phyloP scores from a whole-genome alignment of 2,888 invertebrate species.

The Xestobium rufovillosum region DNA sequence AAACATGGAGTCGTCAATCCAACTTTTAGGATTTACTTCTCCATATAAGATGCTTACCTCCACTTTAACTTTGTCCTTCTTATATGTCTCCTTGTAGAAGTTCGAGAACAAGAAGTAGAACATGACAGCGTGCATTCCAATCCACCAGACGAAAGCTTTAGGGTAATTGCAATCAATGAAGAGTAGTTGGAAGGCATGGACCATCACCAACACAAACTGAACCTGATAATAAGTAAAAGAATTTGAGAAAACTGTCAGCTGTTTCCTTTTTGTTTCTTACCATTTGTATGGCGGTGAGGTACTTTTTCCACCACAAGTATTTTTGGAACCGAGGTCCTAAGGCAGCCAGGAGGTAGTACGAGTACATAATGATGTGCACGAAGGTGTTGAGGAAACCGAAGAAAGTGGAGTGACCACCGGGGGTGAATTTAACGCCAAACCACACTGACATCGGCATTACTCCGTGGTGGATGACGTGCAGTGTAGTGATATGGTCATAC shows the following conservation, averaged over 20 bases:
- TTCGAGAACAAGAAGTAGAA: slow-evolving; percentile 89
- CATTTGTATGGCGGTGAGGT: slow-evolving; percentile 92
- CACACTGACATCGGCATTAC: slow-evolving; percentile 92
- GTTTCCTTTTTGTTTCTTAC: no score
- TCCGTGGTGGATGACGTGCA: slow-evolving; percentile 93
- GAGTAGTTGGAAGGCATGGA: slow-evolving; percentile 83
- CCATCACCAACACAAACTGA: slow-evolving; percentile 81
- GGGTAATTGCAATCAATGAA: slow-evolving; percentile 89
- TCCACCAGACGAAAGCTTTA: slow-evolving; percentile 81
- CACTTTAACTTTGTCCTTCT: slow-evolving; percentile 36
- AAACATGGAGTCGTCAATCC: no score
- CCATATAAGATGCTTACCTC: slow-evolving; percentile 19
- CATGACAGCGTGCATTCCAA: slow-evolving; percentile 84
- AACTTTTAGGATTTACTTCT: no score
- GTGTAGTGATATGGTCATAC: slow-evolving; percentile 79
- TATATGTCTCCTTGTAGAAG: slow-evolving; percentile 79
- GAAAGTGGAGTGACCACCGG: slow-evolving; percentile 95
- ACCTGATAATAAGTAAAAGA: slow-evolving; percentile 47
- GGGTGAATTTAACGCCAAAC: slow-evolving; percentile 93
- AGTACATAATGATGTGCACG: slow-evolving; percentile 96
- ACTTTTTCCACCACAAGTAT: slow-evolving; percentile 97
- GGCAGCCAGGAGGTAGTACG: slow-evolving; percentile 92
- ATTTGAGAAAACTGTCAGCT: slow-evolving; percentile 8
- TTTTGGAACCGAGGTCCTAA: slow-evolving; percentile 90
- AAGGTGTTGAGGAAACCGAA: slow-evolving; percentile 90